A percentile compares a stretch with the other conserved stretches of the same genome.
Conservation (phyloP, 1,140 invertebrate species). For the Copidosoma floridanum region DNA sequence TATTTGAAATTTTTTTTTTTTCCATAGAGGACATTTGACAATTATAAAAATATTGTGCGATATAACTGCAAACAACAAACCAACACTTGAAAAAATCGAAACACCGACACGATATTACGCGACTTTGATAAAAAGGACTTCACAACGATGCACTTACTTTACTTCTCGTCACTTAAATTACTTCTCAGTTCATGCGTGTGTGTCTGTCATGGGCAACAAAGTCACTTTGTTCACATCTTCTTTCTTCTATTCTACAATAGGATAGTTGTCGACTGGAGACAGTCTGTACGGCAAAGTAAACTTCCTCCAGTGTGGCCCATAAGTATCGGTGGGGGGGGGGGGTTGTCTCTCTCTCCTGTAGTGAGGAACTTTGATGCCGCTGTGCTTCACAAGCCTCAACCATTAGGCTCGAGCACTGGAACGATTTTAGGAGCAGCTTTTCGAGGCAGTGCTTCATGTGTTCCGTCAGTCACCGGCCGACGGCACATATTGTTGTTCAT, state of each 20-base stretch:
- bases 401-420: conserved; percentile 49
- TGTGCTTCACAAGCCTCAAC: conserved; percentile 37
- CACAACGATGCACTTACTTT: background rate
- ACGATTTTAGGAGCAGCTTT: conserved; percentile 39
- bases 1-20: too few relatives aligned
- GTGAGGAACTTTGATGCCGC: conserved; percentile 1
- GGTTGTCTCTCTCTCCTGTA: background rate
- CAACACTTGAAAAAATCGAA: background rate
- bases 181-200: background rate
- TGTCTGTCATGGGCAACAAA: conserved; percentile 7
- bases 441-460: conserved; percentile 31
- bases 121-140: too few relatives aligned
- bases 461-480: background rate
- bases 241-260: conserved; percentile 1
- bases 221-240: background rate
- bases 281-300: background rate
- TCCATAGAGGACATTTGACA: background rate
- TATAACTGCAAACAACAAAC: background rate
- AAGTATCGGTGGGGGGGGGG: conserved; percentile 1
- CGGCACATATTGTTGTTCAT: conserved; percentile 50
- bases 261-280: background rate
- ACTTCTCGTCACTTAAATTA: conserved; percentile 1
- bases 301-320: background rate
- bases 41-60: background rate
- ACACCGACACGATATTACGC: background rate